A percentile compares a stretch with the other conserved stretches of the same genome.
phyloP scores from a whole-genome alignment of 2,888 invertebrate genomes.

The Allolobophora icterica region DNA sequence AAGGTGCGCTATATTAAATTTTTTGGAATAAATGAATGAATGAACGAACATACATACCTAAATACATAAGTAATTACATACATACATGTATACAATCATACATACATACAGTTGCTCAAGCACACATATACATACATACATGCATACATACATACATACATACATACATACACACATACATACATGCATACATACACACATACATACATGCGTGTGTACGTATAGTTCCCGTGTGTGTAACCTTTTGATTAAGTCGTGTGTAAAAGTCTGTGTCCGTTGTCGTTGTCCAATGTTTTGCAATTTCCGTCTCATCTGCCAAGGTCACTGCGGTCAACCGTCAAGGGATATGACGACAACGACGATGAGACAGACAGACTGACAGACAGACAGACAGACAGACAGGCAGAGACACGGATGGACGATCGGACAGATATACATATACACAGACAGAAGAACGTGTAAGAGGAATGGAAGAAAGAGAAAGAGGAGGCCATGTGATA shows the following conservation, averaged over 20 bases:
- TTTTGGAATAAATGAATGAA: too few species aligned
- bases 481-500: neutral
- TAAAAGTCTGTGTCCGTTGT: neutral
- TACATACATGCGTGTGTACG: constrained; percentile 17
- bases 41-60: too few species aligned
- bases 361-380: too few species aligned
- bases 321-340: neutral
- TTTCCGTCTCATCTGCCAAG: neutral
- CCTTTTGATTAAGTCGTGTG: too few species aligned
- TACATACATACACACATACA: constrained; percentile 20
- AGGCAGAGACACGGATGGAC: too few species aligned
- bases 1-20: too few species aligned
- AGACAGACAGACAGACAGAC: too few species aligned
- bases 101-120: neutral
- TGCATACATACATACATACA: constrained; percentile 27
- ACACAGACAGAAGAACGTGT: neutral
- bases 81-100: neutral
- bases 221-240: neutral
- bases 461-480: neutral
- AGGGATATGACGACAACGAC: neutral
- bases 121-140: constrained; percentile 32
- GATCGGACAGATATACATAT: too few species aligned
- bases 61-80: too few species aligned
- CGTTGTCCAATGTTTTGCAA: neutral
- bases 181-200: constrained; percentile 33